Evolutionary conservation across 2,888 invertebrate genomes (phyloP).

Genomic region (Diabrotica balteata): DNA sequence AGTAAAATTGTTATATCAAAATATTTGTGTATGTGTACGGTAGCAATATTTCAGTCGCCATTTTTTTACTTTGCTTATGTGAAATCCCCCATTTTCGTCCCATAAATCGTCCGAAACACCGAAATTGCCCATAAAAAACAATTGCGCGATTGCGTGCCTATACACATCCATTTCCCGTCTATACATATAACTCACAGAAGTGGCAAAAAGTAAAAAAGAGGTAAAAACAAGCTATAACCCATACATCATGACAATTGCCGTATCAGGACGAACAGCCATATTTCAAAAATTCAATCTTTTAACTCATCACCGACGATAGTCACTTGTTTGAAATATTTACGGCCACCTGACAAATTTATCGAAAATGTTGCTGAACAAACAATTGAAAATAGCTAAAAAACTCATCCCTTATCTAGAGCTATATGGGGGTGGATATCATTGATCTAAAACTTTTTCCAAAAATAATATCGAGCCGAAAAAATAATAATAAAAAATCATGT

Average conservation of each 20-base stretch:
- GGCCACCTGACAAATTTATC: slow-evolving; percentile 48
- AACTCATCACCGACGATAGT: slow-evolving; percentile 49
- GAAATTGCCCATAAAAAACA: too few species aligned
- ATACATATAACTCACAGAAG: not conserved
- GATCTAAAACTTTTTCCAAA: too few species aligned
- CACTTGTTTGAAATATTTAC: slow-evolving; percentile 45
- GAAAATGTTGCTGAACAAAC: slow-evolving; percentile 42
- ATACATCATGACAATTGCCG: slow-evolving; percentile 26
- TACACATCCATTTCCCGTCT: not conserved
- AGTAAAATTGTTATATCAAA: too few species aligned
- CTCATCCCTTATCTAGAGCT: too few species aligned
- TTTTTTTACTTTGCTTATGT: too few species aligned
- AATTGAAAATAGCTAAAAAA: slow-evolving; percentile 11
- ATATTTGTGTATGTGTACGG: too few species aligned
- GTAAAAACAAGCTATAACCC: slow-evolving; percentile 21
- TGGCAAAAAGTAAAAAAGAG: slow-evolving; percentile 13
- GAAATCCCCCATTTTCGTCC: too few species aligned
- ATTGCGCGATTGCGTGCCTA: not conserved
- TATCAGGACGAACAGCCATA: slow-evolving; percentile 37
- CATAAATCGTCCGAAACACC: too few species aligned
- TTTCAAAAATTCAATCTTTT: slow-evolving; percentile 53
- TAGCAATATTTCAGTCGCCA: too few species aligned
- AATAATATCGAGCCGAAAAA: too few species aligned
- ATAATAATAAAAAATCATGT: too few species aligned
- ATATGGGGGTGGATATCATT: too few species aligned